phyloP scores from a whole-genome alignment of 2,888 invertebrate species.

The Leucophenga maculata region DNA sequence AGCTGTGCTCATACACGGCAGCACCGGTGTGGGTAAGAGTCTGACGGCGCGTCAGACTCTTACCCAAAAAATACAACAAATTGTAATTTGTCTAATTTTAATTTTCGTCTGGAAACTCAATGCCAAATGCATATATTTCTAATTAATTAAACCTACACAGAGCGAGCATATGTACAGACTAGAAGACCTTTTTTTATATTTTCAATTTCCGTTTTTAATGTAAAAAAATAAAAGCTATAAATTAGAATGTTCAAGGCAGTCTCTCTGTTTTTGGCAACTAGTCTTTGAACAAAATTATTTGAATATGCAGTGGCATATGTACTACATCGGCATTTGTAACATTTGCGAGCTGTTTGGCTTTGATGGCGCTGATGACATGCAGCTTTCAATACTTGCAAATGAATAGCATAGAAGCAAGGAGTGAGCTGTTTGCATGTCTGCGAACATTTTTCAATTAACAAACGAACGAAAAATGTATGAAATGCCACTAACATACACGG shows the following conservation, averaged over 20 bases:
- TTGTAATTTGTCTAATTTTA: too few relatives aligned
- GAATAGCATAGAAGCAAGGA: too few relatives aligned
- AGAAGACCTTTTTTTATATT: slow-evolving; percentile 29
- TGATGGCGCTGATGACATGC: slow-evolving; percentile 36
- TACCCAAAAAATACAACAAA: slow-evolving; percentile 57
- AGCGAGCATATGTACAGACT: too few relatives aligned
- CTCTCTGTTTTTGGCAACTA: slow-evolving; percentile 46
- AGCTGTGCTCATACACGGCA: slow-evolving; percentile 61
- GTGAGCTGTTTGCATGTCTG: slow-evolving; percentile 38
- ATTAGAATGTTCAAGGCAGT: slow-evolving; percentile 55
- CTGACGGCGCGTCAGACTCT: slow-evolving; percentile 49
- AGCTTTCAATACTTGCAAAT: not conserved
- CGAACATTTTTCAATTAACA: slow-evolving; percentile 63
- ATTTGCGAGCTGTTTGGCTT: slow-evolving; percentile 25
- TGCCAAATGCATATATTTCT: slow-evolving; percentile 54
- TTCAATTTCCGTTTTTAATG: slow-evolving; percentile 49
- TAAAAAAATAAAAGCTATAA: slow-evolving; percentile 48
- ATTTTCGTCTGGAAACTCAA: too few relatives aligned
- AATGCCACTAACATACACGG: slow-evolving; percentile 53
- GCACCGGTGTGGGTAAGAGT: slow-evolving; percentile 68
- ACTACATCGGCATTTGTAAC: too few relatives aligned
- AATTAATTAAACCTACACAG: slow-evolving; percentile 51
- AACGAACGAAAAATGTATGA: slow-evolving; percentile 64
- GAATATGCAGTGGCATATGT: too few relatives aligned
- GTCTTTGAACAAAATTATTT: slow-evolving; percentile 40